These are phyloP conservation scores for Apoderus coryli DNA, from an alignment of 2,888 invertebrate genomes.

Conservation along the genomic window DNA sequence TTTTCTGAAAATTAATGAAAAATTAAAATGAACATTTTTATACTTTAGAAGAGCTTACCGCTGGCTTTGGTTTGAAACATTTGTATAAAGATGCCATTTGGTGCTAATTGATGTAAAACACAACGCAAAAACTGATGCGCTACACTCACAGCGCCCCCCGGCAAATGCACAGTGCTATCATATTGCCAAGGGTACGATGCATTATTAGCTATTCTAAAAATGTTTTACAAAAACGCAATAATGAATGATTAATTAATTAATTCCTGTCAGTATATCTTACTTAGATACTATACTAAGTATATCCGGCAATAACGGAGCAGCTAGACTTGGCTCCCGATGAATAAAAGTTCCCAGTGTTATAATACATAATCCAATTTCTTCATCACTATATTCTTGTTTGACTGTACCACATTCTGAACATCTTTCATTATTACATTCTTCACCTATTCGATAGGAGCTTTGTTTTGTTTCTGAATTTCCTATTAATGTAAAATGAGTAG, in stretches of 20 bases:
- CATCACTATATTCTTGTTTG: constrained; percentile 89
- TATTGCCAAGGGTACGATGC: constrained; percentile 81
- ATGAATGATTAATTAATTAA: no score
- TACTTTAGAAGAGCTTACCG: constrained; percentile 42
- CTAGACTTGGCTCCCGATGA: constrained; percentile 85
- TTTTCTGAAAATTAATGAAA: constrained; percentile 37
- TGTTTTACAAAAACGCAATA: constrained; percentile 1
- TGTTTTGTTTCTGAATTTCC: constrained; percentile 35
- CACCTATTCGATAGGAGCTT: constrained; percentile 51
- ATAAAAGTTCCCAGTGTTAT: constrained; percentile 91
- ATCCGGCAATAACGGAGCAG: constrained; percentile 87
- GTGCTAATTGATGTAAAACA: constrained; percentile 89
- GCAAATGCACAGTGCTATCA: constrained; percentile 74
- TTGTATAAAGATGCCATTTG: constrained; percentile 92
- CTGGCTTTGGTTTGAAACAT: constrained; percentile 83
- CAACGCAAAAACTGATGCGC: constrained; percentile 95
- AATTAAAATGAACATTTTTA: constrained; percentile 1
- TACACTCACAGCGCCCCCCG: constrained; percentile 89
- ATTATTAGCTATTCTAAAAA: constrained; percentile 53
- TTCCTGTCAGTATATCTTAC: constrained; percentile 39
- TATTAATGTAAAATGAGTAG: no score
- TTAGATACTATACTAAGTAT: constrained; percentile 79
- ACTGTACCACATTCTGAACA: constrained; percentile 85
- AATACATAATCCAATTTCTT: constrained; percentile 87
- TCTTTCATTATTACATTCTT: constrained; percentile 55